Percentiles rank a stretch among this genome's conserved stretches.
Evolutionary conservation across 2,797 vertebrate genomes (phyloP).

Genomic region (Pelodytes ibericus): DNA sequence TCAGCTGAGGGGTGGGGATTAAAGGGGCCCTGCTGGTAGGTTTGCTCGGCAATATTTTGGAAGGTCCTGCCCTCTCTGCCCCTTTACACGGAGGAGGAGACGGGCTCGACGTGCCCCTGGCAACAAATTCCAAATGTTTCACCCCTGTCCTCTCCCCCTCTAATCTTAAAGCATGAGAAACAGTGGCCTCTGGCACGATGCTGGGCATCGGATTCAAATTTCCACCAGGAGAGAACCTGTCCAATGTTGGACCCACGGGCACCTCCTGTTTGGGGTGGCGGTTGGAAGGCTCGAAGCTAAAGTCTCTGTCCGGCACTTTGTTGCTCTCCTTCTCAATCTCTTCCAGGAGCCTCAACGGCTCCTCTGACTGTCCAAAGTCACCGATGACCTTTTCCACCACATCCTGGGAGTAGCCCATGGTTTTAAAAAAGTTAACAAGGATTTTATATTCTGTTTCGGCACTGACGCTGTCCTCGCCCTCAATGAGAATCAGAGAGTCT

Average conservation of each 20-base stretch:
- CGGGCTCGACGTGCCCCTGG: slow-evolving; percentile 76
- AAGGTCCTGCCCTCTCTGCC: slow-evolving; percentile 60
- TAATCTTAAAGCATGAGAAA: not conserved
- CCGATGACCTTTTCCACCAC: slow-evolving; percentile 90
- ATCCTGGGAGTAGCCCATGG: slow-evolving; percentile 93
- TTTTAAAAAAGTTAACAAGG: slow-evolving; percentile 95
- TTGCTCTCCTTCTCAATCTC: slow-evolving; percentile 89
- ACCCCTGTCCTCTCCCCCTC: not conserved
- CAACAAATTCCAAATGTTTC: slow-evolving; percentile 64
- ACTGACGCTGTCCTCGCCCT: slow-evolving; percentile 66
- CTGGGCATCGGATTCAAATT: not conserved
- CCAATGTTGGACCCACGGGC: not conserved
- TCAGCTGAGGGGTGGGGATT: not conserved
- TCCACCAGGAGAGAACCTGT: too few species aligned
- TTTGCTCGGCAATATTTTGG: slow-evolving; percentile 60
- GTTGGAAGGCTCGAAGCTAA: too few species aligned
- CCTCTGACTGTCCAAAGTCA: slow-evolving; percentile 83
- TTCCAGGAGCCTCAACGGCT: slow-evolving; percentile 87
- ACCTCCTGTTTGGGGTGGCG: slow-evolving; percentile 45
- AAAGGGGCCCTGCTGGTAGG: slow-evolving; percentile 50
- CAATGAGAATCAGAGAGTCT: slow-evolving; percentile 49
- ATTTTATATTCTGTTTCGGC: slow-evolving; percentile 77
- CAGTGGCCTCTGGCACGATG: not conserved
- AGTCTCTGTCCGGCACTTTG: slow-evolving; percentile 48
- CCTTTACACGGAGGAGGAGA: slow-evolving; percentile 65